These are phyloP conservation scores for Pharmacophagus antenor DNA, from an alignment of 2,888 invertebrate species.

Conservation along the genomic window DNA sequence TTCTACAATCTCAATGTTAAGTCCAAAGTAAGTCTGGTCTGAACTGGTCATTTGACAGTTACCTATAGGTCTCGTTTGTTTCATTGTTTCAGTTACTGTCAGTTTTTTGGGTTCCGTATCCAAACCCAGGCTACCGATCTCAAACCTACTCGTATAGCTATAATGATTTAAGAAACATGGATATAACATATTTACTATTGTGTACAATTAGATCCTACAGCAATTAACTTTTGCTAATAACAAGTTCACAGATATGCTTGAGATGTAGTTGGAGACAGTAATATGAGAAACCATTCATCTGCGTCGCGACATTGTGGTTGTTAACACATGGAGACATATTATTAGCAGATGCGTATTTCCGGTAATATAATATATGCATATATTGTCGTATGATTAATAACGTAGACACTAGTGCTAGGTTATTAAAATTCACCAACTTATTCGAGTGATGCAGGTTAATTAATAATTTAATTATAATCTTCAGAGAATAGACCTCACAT, in stretches of 20 bases:
- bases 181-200: background rate
- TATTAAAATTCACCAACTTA: no score
- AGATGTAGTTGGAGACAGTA: slow-evolving; percentile 13
- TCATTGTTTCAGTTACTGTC: background rate
- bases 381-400: slow-evolving; percentile 17
- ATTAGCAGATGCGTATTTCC: slow-evolving; percentile 9
- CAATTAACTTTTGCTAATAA: background rate
- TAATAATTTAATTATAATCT: background rate
- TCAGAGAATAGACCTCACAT: background rate
- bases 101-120: background rate
- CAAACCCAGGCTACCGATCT: background rate
- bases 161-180: background rate
- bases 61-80: background rate
- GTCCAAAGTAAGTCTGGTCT: no score
- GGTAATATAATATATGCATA: slow-evolving; percentile 10
- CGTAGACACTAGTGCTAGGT: background rate
- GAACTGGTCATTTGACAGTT: background rate
- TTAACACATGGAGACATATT: slow-evolving; percentile 15
- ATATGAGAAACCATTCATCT: slow-evolving; percentile 6
- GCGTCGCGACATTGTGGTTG: slow-evolving; percentile 15
- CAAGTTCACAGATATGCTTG: background rate
- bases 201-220: background rate
- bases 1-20: background rate
- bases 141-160: no score
- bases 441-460: no score